Percentiles rank a stretch among this genome's conserved stretches.
These are phyloP conservation scores for Xenopus laevis DNA, from an alignment of 2,113 vertebrate genomes.

Conservation along the genomic window DNA sequence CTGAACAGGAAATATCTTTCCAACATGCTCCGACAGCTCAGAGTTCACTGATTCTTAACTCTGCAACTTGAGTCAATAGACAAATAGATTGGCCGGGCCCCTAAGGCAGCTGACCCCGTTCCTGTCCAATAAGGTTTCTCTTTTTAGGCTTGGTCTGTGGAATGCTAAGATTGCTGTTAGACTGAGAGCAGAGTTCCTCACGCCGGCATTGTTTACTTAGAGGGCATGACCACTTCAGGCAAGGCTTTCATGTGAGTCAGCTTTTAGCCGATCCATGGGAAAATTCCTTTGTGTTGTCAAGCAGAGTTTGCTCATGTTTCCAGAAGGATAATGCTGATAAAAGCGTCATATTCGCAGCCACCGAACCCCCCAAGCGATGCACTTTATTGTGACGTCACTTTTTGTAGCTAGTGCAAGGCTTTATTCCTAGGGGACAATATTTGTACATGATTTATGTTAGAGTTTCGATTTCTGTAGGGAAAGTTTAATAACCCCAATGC, in stretches of 20 bases:
- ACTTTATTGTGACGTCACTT: too few relatives aligned
- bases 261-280: slow-evolving; percentile 74
- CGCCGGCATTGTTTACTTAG: slow-evolving; percentile 76
- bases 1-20: slow-evolving; percentile 50
- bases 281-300: slow-evolving; percentile 77
- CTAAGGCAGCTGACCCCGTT: slow-evolving; percentile 48
- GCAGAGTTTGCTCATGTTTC: slow-evolving; percentile 66
- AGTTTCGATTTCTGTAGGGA: too few relatives aligned
- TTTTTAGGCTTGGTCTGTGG: slow-evolving; percentile 55
- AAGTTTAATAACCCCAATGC: too few relatives aligned
- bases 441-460: too few relatives aligned
- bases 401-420: too few relatives aligned
- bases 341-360: slow-evolving; percentile 13
- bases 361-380: too few relatives aligned
- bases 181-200: slow-evolving; percentile 64
- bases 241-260: slow-evolving; percentile 77
- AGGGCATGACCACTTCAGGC: slow-evolving; percentile 75
- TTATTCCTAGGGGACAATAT: too few relatives aligned
- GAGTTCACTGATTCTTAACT: slow-evolving; percentile 44
- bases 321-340: slow-evolving; percentile 63
- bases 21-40: slow-evolving; percentile 56
- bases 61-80: slow-evolving; percentile 57
- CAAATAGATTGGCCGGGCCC: slow-evolving; percentile 55
- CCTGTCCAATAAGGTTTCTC: slow-evolving; percentile 55
- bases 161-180: slow-evolving; percentile 59